A percentile compares a stretch with the other conserved stretches of the same genome.
Conservation (phyloP, 2,888 invertebrate genomes). For the Chrysomela aeneicollis region DNA sequence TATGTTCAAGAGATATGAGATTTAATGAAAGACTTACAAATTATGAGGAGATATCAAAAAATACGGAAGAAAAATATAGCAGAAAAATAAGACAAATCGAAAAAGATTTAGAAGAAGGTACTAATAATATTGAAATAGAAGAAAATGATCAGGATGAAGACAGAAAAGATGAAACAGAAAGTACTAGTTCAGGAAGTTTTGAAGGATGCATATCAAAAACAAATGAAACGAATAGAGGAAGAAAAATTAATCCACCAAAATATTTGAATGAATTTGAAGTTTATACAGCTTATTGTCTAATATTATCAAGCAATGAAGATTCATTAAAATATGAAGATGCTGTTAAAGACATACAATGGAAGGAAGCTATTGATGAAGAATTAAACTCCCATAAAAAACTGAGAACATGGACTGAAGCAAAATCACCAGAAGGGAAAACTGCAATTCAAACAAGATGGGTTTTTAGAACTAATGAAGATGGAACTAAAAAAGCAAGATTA, state of each 20-base stretch:
- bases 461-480: conserved; percentile 26
- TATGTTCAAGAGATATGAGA: conserved; percentile 40
- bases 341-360: conserved; percentile 23
- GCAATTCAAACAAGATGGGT: conserved; percentile 29
- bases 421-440: conserved; percentile 15
- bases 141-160: conserved; percentile 10
- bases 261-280: conserved; percentile 27
- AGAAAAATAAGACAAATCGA: neutral
- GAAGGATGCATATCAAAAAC: conserved; percentile 19
- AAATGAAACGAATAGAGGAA: conserved; percentile 19
- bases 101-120: neutral
- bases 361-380: conserved; percentile 25
- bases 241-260: conserved; percentile 24
- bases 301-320: conserved; percentile 23
- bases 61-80: conserved; percentile 23
- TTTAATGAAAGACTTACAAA: conserved; percentile 40
- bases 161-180: conserved; percentile 17
- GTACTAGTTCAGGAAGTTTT: conserved; percentile 4
- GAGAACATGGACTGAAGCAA: conserved; percentile 17
- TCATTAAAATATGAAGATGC: conserved; percentile 25
- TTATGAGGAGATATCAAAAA: conserved; percentile 25
- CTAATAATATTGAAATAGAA: conserved; percentile 8
- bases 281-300: conserved; percentile 29
- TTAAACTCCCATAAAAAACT: conserved; percentile 26
- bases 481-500: conserved; percentile 35